These are phyloP conservation scores for Rhinopithecus roxellana DNA, from an alignment of 2,113 vertebrate genomes.

Conservation along the genomic window DNA sequence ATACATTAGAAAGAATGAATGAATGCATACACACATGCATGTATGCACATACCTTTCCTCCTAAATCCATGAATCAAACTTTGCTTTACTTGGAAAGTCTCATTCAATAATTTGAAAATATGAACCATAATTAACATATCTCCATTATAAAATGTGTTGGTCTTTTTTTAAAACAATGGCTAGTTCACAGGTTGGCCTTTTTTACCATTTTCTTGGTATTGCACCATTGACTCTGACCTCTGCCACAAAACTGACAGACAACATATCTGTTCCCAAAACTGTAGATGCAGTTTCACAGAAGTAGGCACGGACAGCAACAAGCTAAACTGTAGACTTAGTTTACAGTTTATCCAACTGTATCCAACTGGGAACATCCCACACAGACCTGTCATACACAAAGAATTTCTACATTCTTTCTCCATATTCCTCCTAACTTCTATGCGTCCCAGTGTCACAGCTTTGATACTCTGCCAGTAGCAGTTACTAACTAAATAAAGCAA, in stretches of 20 bases:
- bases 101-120: background rate
- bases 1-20: constrained; percentile 1
- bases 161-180: background rate
- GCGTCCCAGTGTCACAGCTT: background rate
- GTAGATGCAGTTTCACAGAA: background rate
- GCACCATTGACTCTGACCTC: background rate
- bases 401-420: background rate
- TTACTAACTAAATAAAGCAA: background rate
- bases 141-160: background rate
- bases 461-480: background rate
- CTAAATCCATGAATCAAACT: background rate
- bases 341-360: background rate
- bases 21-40: background rate
- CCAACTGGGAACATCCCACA: background rate
- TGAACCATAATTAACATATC: background rate
- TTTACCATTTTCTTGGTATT: background rate
- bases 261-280: background rate
- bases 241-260: background rate
- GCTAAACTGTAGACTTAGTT: background rate
- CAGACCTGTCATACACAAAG: background rate
- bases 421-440: background rate
- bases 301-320: background rate
- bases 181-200: background rate
- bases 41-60: background rate
- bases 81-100: background rate